phyloP scores from a whole-genome alignment of 2,797 vertebrate genomes.

The Rhabdophis nuchalis region DNA sequence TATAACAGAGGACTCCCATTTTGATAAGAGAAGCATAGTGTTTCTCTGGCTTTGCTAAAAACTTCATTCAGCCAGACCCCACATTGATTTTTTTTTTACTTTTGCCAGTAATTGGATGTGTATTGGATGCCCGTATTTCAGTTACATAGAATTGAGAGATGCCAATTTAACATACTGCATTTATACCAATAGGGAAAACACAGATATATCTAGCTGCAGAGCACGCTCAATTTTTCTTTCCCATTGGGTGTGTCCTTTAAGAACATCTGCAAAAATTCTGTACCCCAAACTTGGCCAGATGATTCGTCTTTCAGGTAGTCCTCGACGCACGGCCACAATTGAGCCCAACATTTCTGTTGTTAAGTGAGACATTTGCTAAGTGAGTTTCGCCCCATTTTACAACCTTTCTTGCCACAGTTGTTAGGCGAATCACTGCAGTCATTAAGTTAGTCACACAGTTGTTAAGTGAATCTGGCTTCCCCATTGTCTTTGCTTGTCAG shows the following conservation, averaged over 20 bases:
- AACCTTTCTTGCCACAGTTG: too few species aligned
- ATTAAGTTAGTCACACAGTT: too few species aligned
- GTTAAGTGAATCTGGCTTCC: too few species aligned
- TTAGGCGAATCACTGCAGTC: background rate
- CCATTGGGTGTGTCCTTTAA: background rate
- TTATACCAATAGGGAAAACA: background rate
- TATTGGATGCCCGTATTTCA: background rate
- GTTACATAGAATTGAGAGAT: background rate
- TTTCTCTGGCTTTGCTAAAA: background rate
- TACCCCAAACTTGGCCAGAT: background rate
- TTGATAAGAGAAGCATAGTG: rapidly evolving
- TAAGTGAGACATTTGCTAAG: background rate
- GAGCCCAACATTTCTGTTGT: background rate
- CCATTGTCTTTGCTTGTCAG: too few species aligned
- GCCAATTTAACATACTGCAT: background rate
- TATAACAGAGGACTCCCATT: rapidly evolving
- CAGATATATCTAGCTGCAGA: too few species aligned
- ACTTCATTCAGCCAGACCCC: background rate
- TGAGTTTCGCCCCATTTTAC: too few species aligned
- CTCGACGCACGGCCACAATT: background rate
- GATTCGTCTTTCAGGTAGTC: background rate
- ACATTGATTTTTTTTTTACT: background rate
- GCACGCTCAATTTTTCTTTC: background rate
- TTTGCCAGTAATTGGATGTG: background rate
- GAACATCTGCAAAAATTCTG: background rate